phyloP scores from a whole-genome alignment of 2,797 vertebrate genomes.

The Clamator glandarius region DNA sequence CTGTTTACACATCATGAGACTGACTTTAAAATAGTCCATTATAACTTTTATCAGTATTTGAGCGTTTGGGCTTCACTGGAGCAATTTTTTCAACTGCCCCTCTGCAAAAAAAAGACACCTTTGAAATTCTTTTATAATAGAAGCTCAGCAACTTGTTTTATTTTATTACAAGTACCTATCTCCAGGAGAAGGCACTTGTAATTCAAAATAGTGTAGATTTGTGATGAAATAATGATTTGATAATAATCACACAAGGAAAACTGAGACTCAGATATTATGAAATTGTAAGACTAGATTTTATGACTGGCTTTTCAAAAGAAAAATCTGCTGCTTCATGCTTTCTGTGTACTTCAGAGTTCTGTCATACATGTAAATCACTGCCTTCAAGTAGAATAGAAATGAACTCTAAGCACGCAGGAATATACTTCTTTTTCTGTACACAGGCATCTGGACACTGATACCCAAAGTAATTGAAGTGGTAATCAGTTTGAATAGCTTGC shows the following conservation, averaged over 20 bases:
- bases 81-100: not conserved
- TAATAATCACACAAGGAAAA: not conserved
- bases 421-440: not conserved
- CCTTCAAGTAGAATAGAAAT: not conserved
- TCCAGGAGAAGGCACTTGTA: not conserved
- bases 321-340: not conserved
- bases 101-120: not conserved
- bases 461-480: not conserved
- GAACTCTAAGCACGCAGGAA: not conserved
- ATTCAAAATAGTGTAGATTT: not conserved
- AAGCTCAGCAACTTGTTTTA: not conserved
- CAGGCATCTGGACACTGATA: not conserved
- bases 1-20: not conserved
- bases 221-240: not conserved
- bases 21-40: not conserved
- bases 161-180: not conserved
- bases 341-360: not conserved
- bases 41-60: not conserved
- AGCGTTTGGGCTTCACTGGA: not conserved
- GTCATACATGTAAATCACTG: not conserved
- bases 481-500: not conserved
- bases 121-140: not conserved
- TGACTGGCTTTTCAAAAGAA: not conserved
- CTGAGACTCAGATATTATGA: not conserved
- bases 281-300: not conserved